phyloP scores from a whole-genome alignment of 1,140 invertebrate species.

The Ladona fulva region DNA sequence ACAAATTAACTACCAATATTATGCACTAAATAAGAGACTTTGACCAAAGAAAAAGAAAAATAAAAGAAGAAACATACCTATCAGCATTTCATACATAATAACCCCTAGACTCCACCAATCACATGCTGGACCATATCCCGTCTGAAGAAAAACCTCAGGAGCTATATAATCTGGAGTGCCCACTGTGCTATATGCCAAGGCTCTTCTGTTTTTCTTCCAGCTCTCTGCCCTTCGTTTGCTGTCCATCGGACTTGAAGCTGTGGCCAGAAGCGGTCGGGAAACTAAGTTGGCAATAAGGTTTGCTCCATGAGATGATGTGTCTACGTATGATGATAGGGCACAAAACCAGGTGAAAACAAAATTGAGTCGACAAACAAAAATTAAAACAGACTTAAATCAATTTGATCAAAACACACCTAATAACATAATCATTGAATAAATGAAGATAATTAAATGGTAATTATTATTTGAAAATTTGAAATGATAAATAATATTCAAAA shows the following conservation, averaged over 20 bases:
- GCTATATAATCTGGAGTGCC: constrained; percentile 99
- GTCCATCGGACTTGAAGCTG: constrained; percentile 78
- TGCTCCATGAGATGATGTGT: constrained; percentile 8
- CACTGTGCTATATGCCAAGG: constrained; percentile 90
- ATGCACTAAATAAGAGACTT: too few species aligned
- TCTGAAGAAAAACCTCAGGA: constrained; percentile 96
- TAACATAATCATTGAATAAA: not conserved
- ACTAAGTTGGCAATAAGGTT: constrained; percentile 9
- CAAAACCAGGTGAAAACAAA: not conserved
- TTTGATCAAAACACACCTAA: not conserved
- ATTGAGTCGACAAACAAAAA: constrained; percentile 14
- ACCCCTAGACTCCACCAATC: constrained; percentile 99
- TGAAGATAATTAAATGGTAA: too few species aligned
- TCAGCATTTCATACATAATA: constrained; percentile 99
- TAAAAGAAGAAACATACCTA: too few species aligned
- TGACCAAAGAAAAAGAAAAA: too few species aligned
- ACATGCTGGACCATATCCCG: constrained; percentile 92
- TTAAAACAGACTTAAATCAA: not conserved
- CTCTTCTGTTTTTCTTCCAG: constrained; percentile 93
- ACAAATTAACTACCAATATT: too few species aligned
- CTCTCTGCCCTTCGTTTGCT: constrained; percentile 94
- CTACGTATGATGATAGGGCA: not conserved
- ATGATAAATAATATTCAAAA: too few species aligned
- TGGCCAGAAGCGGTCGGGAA: constrained; percentile 22
- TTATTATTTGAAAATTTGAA: too few species aligned